These are phyloP conservation scores for Megaptera novaeangliae DNA, from an alignment of 2,113 vertebrate genomes.

Conservation along the genomic window DNA sequence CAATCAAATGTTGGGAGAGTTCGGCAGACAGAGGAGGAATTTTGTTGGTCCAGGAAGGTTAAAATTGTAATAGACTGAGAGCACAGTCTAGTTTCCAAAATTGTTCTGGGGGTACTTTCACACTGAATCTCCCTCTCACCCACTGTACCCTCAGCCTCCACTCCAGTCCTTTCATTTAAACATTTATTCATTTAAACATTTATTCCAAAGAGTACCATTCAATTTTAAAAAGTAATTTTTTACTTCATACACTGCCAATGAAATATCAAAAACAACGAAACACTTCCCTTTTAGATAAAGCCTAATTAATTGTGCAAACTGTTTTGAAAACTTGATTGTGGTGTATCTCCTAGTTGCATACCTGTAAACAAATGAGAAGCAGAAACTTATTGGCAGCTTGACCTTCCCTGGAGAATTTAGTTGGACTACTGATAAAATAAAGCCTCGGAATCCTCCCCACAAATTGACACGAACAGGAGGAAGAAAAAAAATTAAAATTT, in stretches of 20 bases:
- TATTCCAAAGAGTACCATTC: neutral
- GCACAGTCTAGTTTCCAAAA: neutral
- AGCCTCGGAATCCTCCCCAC: neutral
- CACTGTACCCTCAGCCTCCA: neutral
- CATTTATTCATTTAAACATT: neutral
- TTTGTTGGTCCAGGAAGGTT: neutral
- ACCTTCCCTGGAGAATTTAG: neutral
- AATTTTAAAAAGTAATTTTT: neutral
- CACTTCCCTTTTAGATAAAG: neutral
- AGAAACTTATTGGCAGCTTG: neutral
- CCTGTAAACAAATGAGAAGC: neutral
- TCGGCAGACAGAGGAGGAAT: neutral
- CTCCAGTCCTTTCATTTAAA: neutral
- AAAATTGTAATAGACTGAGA: neutral
- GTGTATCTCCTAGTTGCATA: neutral
- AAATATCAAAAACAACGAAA: neutral
- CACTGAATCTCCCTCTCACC: neutral
- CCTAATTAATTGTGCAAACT: neutral
- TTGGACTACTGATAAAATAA: neutral
- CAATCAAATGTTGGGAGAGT: neutral
- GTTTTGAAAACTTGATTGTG: neutral
- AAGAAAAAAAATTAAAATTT: neutral
- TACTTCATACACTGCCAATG: neutral
- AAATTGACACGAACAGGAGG: neutral
- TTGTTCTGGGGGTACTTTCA: neutral